Conservation (phyloP, 2,888 invertebrate genomes). For the Drosophila rubida region DNA sequence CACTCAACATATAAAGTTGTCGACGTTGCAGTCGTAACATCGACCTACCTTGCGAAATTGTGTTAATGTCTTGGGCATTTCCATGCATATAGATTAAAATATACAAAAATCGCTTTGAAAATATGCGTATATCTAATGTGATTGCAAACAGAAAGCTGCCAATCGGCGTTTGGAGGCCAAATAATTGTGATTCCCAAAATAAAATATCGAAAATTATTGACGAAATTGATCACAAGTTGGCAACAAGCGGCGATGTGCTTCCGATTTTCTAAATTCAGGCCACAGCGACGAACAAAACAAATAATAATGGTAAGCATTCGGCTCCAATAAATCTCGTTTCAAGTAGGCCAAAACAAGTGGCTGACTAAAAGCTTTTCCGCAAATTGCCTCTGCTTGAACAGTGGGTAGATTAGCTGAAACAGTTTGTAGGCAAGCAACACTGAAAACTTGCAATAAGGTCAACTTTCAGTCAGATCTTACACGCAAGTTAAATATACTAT, state of each 20-base stretch:
- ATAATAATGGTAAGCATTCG: slow-evolving; percentile 12
- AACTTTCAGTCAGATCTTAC: too few relatives aligned
- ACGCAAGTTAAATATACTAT: too few relatives aligned
- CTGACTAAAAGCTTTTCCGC: slow-evolving; percentile 12
- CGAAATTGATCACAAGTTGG: slow-evolving; percentile 17
- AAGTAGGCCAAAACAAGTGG: slow-evolving; percentile 31
- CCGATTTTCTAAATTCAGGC: too few relatives aligned
- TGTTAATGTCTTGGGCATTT: slow-evolving; percentile 6
- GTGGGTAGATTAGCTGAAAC: slow-evolving; percentile 1
- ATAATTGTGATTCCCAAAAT: slow-evolving; percentile 19
- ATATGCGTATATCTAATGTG: background rate
- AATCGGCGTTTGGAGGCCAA: slow-evolving; percentile 30
- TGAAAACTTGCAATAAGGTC: too few relatives aligned
- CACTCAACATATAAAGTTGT: background rate
- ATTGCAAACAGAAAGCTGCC: slow-evolving; percentile 17
- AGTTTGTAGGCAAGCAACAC: background rate
- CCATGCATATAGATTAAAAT: slow-evolving; percentile 15
- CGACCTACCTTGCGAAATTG: background rate
- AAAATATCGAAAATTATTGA: slow-evolving; percentile 41
- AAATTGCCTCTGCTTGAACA: background rate
- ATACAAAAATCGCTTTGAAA: slow-evolving; percentile 23
- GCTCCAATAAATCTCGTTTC: slow-evolving; percentile 30
- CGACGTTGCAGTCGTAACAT: background rate
- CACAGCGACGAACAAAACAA: too few relatives aligned
- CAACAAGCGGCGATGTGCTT: slow-evolving; percentile 1